Evolutionary conservation across 2,113 vertebrate species (phyloP).

Genomic region (Genyomyrus donnyi): DNA sequence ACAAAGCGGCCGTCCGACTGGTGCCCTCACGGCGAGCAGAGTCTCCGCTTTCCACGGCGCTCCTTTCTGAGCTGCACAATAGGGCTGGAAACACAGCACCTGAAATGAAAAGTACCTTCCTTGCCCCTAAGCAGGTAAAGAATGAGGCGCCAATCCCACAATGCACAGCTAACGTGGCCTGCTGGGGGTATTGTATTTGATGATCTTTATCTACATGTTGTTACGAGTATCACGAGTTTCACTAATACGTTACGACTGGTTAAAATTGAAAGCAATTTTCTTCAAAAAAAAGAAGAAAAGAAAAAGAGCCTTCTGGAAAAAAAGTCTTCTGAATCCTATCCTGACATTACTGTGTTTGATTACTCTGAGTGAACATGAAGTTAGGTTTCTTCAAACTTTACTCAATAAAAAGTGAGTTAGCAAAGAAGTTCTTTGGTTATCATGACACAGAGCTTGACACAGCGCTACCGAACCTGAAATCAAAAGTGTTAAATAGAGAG

Average conservation of each 20-base stretch:
- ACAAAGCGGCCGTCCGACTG: neutral
- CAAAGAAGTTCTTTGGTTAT: neutral
- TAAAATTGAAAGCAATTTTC: neutral
- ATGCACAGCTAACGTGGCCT: constrained; percentile 6
- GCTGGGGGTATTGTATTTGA: neutral
- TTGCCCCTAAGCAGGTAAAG: constrained; percentile 5
- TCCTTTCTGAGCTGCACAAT: neutral
- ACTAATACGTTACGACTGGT: neutral
- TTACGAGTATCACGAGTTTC: neutral
- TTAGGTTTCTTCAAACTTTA: constrained; percentile 2
- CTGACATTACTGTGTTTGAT: neutral
- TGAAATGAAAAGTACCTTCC: neutral
- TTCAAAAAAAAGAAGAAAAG: too few species aligned
- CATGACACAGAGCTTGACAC: neutral
- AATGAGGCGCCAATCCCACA: constrained; percentile 14
- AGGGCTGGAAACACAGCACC: constrained; percentile 16
- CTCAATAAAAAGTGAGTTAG: neutral
- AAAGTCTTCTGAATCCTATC: constrained; percentile 10
- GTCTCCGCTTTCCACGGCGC: neutral
- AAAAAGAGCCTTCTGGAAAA: neutral
- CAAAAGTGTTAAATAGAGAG: neutral
- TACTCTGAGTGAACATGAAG: neutral
- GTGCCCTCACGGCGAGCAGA: neutral
- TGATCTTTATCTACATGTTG: neutral
- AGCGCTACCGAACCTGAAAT: neutral